Percentiles rank a stretch among this genome's conserved stretches.
Conservation (phyloP, 2,797 vertebrate species). For the Coregonus suidteri region DNA sequence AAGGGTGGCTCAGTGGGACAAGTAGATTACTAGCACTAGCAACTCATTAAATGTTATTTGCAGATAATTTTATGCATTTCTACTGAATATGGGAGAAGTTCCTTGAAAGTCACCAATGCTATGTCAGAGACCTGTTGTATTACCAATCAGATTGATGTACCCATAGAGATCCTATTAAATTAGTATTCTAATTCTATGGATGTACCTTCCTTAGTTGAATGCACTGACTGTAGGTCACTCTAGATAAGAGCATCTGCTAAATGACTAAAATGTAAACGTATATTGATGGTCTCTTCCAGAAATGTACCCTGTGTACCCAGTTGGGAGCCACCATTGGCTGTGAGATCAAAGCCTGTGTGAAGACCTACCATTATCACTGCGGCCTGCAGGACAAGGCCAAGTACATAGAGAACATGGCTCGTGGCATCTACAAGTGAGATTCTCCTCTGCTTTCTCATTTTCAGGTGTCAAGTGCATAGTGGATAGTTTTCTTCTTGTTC, state of each 20-base stretch:
- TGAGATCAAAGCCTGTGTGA: slow-evolving; percentile 99
- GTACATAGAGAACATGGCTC: slow-evolving; percentile 90
- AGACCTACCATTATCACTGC: slow-evolving; percentile 99
- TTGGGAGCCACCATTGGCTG: slow-evolving; percentile 97
- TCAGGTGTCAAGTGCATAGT: not conserved
- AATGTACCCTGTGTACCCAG: slow-evolving; percentile 96
- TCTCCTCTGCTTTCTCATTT: not conserved
- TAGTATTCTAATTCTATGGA: too few species aligned
- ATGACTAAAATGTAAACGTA: not conserved
- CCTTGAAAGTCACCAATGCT: too few species aligned
- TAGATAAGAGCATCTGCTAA: not conserved
- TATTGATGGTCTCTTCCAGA: slow-evolving; percentile 70
- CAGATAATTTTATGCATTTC: not conserved
- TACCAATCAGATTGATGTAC: not conserved
- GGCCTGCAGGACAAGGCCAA: slow-evolving; percentile 97
- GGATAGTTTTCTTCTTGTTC: not conserved
- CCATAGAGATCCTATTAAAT: too few species aligned
- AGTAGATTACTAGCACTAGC: not conserved
- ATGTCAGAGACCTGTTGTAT: not conserved
- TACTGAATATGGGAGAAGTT: not conserved
- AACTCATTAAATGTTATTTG: not conserved
- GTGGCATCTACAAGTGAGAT: slow-evolving; percentile 98
- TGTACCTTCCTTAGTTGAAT: not conserved
- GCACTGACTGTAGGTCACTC: not conserved
- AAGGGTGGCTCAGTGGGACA: not conserved